Percentiles rank a stretch among this genome's conserved stretches.
phyloP scores from a whole-genome alignment of 92 coral and sea anemone species.

The Paragorgia papillata region DNA sequence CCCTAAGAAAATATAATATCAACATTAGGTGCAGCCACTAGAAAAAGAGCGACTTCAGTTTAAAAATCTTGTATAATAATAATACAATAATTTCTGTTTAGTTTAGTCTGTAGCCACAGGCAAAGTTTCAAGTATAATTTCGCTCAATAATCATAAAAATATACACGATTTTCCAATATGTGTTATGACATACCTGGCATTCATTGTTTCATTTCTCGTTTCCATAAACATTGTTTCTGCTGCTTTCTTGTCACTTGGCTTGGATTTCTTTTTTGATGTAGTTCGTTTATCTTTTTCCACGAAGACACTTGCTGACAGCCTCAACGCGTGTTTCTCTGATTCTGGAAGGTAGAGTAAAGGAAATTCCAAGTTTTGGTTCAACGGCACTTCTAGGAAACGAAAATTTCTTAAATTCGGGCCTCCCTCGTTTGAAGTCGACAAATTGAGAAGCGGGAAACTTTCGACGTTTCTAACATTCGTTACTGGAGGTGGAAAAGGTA shows the following conservation, averaged over 20 bases:
- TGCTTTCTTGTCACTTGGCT: neutral
- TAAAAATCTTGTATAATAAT: neutral
- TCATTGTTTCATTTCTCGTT: conserved; percentile 4
- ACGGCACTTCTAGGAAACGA: conserved; percentile 34
- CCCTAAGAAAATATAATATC: neutral
- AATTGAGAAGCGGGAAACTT: conserved; percentile 7
- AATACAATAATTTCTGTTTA: too few relatives aligned
- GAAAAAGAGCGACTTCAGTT: neutral
- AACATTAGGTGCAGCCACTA: neutral
- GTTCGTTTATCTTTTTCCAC: neutral
- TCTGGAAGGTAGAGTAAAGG: conserved; percentile 32
- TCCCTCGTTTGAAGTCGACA: neutral
- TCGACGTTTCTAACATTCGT: neutral
- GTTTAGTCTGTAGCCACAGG: too few relatives aligned
- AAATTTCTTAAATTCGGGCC: neutral
- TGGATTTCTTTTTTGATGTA: neutral
- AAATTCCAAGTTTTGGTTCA: conserved; percentile 11
- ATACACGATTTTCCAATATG: too few relatives aligned
- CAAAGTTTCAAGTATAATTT: too few relatives aligned
- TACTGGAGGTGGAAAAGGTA: neutral
- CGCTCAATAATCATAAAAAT: too few relatives aligned
- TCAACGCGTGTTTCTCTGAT: neutral
- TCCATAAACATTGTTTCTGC: neutral
- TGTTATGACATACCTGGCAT: conserved; percentile 16
- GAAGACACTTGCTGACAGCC: neutral